Evolutionary conservation across 2,888 invertebrate genomes (phyloP).

Genomic region (Chalcis sispes): DNA sequence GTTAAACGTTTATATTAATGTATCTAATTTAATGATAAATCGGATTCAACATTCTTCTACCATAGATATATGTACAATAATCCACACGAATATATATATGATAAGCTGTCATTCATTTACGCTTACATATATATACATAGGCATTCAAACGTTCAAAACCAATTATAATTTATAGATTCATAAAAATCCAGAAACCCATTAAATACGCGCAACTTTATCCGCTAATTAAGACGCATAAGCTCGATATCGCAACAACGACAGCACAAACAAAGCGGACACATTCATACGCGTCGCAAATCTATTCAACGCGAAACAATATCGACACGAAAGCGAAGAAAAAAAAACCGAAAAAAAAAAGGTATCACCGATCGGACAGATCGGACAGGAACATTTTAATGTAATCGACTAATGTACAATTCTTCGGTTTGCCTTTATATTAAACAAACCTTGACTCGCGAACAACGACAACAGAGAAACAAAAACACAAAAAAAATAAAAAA

Average conservation of each 20-base stretch:
- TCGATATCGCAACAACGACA: neutral
- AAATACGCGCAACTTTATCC: conserved; percentile 1
- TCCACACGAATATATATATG: too few species aligned
- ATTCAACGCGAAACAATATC: neutral
- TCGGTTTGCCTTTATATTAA: too few species aligned
- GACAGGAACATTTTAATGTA: neutral
- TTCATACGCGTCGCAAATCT: neutral
- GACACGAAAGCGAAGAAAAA: neutral
- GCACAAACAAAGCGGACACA: neutral
- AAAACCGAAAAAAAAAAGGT: neutral
- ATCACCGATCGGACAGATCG: neutral
- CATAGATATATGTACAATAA: too few species aligned
- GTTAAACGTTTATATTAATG: too few species aligned
- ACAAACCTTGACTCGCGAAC: too few species aligned
- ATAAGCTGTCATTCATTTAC: too few species aligned
- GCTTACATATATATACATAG: neutral
- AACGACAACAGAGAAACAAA: too few species aligned
- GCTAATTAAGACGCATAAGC: conserved; percentile 27
- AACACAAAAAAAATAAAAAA: too few species aligned
- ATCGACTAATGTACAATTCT: too few species aligned
- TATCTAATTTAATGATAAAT: too few species aligned
- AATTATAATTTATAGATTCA: conserved; percentile 25
- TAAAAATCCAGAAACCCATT: conserved; percentile 8
- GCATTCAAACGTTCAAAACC: too few species aligned
- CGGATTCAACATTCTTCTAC: neutral